A percentile compares a stretch with the other conserved stretches of the same genome.
Evolutionary conservation across 2,888 invertebrate genomes (phyloP).

Genomic region (Alcis repandata): DNA sequence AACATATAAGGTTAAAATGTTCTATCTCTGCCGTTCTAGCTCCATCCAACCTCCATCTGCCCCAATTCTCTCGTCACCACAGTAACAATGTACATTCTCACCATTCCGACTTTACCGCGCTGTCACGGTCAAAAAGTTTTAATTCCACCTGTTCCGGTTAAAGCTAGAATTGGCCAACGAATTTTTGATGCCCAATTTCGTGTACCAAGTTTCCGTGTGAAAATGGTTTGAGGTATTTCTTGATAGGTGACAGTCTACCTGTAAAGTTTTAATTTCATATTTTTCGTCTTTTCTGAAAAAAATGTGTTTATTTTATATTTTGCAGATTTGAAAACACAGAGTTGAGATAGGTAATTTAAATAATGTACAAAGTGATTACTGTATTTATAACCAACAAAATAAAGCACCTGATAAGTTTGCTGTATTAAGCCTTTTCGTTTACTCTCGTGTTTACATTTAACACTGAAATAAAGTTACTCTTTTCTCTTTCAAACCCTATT

Average conservation of each 20-base stretch:
- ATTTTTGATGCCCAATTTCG: constrained; percentile 28
- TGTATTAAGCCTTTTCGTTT: no score
- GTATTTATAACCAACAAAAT: no score
- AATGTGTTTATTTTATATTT: no score
- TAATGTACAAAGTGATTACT: no score
- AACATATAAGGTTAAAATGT: no score
- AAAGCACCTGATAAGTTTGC: no score
- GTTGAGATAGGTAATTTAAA: no score
- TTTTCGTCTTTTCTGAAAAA: neutral
- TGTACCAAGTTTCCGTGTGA: neutral
- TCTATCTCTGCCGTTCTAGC: neutral
- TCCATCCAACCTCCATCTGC: neutral
- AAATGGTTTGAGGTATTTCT: constrained; percentile 8
- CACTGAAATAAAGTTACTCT: no score
- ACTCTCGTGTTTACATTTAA: no score
- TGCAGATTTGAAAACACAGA: no score
- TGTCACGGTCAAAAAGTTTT: constrained; percentile 61
- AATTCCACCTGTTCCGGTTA: constrained; percentile 51
- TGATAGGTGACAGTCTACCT: neutral
- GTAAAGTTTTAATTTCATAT: neutral
- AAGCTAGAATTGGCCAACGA: constrained; percentile 20
- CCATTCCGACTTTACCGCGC: constrained; percentile 55
- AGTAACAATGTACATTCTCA: constrained; percentile 50
- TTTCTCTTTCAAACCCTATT: neutral
- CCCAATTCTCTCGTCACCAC: constrained; percentile 21